These are phyloP conservation scores for Oreochromis spilurus DNA, from an alignment of 2,113 vertebrate species.

Conservation along the genomic window DNA sequence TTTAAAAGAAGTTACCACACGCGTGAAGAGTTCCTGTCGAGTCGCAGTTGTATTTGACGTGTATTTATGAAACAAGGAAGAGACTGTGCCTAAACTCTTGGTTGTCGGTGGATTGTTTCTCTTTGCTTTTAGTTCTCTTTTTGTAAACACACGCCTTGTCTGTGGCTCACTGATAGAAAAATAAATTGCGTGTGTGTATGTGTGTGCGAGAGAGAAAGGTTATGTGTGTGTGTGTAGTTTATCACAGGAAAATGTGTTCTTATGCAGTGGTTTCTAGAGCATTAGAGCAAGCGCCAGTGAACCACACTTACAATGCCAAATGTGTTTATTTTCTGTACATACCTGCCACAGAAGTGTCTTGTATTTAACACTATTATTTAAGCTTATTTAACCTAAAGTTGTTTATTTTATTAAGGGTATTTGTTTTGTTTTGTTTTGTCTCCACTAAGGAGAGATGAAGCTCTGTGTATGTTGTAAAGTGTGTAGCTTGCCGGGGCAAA, in stretches of 20 bases:
- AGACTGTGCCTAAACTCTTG: constrained; percentile 86
- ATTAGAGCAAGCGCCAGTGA: constrained; percentile 68
- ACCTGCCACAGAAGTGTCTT: constrained; percentile 88
- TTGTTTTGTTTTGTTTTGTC: constrained; percentile 61
- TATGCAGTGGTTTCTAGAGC: constrained; percentile 66
- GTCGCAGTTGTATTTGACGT: constrained; percentile 78
- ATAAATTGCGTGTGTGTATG: constrained; percentile 31
- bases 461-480: constrained; percentile 79
- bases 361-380: constrained; percentile 98
- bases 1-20: constrained; percentile 72
- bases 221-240: constrained; percentile 68
- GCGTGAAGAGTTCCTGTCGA: constrained; percentile 73
- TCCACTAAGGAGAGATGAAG: constrained; percentile 78
- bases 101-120: constrained; percentile 78
- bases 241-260: constrained; percentile 71
- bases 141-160: constrained; percentile 83
- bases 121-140: constrained; percentile 53
- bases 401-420: constrained; percentile 86
- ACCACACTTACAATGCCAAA: constrained; percentile 84
- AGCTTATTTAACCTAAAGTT: constrained; percentile 94
- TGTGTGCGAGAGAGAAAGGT: constrained; percentile 31
- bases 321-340: constrained; percentile 89
- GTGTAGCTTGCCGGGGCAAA: constrained; percentile 76
- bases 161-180: constrained; percentile 76
- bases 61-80: constrained; percentile 85